These are phyloP conservation scores for Ardeotis arabs DNA, from an alignment of 2,113 vertebrate species.

Conservation along the genomic window DNA sequence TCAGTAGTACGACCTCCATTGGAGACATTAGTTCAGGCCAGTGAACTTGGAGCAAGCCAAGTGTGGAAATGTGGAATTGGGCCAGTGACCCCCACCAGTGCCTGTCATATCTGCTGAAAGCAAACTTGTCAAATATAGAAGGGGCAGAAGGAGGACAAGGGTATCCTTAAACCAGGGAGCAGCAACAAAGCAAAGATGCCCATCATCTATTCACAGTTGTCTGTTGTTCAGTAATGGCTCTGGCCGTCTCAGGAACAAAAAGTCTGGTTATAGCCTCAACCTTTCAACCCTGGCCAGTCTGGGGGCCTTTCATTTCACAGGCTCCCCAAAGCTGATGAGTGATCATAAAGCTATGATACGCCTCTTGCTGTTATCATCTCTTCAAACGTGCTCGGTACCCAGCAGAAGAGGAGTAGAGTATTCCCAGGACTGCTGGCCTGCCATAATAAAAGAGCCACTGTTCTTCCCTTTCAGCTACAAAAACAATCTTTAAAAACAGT, in stretches of 20 bases:
- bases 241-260: constrained; percentile 28
- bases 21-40: constrained; percentile 82
- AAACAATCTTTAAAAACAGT: not conserved
- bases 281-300: constrained; percentile 17
- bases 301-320: constrained; percentile 47
- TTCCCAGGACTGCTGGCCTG: constrained; percentile 6
- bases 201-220: constrained; percentile 56
- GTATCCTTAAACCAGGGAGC: constrained; percentile 51
- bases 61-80: constrained; percentile 77
- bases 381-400: not conserved
- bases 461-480: constrained; percentile 7
- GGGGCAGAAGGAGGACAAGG: constrained; percentile 70
- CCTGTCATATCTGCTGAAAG: constrained; percentile 83
- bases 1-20: constrained; percentile 74
- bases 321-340: constrained; percentile 27
- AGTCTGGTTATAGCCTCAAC: constrained; percentile 43
- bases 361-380: constrained; percentile 37
- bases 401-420: not conserved
- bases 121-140: constrained; percentile 74
- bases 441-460: not conserved
- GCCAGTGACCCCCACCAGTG: constrained; percentile 79
- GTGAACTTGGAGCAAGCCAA: constrained; percentile 80
- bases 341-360: constrained; percentile 31
- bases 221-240: constrained; percentile 48
- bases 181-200: constrained; percentile 55